Conservation (phyloP, 2,113 vertebrate species). For the Jacana jacana region DNA sequence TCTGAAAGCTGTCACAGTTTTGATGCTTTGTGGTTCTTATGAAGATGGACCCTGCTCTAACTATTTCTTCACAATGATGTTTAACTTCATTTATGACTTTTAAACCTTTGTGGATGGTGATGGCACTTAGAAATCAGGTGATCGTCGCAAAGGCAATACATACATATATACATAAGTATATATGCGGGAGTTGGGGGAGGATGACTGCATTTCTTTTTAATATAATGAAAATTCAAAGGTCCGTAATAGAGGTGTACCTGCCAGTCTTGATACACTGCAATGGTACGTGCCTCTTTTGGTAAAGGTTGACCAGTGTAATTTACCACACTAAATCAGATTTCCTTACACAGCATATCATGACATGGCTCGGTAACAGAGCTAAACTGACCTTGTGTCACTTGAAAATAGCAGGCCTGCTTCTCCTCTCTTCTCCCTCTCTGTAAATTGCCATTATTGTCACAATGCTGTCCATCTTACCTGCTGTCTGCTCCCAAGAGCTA, state of each 20-base stretch:
- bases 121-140: background rate
- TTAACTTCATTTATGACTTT: background rate
- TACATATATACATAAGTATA: background rate
- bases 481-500: background rate
- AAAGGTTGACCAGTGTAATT: background rate
- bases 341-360: too few species aligned
- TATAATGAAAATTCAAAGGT: background rate
- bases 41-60: rapidly evolving
- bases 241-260: background rate
- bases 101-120: background rate
- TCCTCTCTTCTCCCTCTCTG: background rate
- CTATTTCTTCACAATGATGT: background rate
- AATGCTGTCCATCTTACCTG: background rate
- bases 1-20: rapidly evolving
- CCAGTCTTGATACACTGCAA: rapidly evolving
- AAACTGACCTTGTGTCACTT: background rate
- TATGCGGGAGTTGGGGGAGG: rapidly evolving
- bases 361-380: background rate
- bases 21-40: rapidly evolving
- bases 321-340: background rate
- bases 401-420: background rate
- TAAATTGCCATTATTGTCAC: background rate
- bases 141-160: background rate
- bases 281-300: background rate
- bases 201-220: background rate